These are phyloP conservation scores for Pilophorus perplexus DNA, from an alignment of 2,888 invertebrate genomes.

Conservation along the genomic window DNA sequence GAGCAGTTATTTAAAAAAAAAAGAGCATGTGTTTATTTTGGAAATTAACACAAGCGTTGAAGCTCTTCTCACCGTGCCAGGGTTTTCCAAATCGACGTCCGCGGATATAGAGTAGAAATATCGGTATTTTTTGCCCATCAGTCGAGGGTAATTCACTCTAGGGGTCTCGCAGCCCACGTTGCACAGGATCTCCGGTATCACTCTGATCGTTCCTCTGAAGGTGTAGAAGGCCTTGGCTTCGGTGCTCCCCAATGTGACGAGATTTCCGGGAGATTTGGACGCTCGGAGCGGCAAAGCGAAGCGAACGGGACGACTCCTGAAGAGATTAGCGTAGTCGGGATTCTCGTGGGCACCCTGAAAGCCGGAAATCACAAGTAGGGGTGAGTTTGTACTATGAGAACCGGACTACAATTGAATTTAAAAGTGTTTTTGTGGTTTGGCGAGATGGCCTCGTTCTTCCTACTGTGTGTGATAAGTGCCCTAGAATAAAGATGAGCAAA, in stretches of 20 bases:
- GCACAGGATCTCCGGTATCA: conserved; percentile 64
- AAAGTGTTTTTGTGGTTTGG: too few relatives aligned
- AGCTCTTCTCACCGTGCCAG: conserved; percentile 73
- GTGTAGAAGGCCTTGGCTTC: conserved; percentile 57
- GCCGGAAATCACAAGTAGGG: too few relatives aligned
- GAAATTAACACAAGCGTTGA: too few relatives aligned
- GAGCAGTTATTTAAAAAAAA: too few relatives aligned
- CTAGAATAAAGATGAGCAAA: too few relatives aligned
- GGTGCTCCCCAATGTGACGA: conserved; percentile 54
- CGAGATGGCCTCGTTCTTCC: too few relatives aligned
- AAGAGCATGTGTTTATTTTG: too few relatives aligned
- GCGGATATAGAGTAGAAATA: conserved; percentile 89
- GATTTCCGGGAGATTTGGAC: conserved; percentile 51
- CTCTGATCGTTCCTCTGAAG: conserved; percentile 54
- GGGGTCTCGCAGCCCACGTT: conserved; percentile 85
- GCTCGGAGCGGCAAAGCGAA: conserved; percentile 67
- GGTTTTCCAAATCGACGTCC: conserved; percentile 71
- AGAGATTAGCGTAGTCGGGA: conserved; percentile 76
- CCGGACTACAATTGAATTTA: too few relatives aligned
- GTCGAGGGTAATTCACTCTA: conserved; percentile 70
- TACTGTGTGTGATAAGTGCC: too few relatives aligned
- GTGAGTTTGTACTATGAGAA: too few relatives aligned
- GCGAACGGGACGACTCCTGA: conserved; percentile 73
- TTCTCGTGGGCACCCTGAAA: conserved; percentile 62
- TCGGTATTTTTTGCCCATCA: conserved; percentile 67